Base-by-base conservation (phyloP, 37 sponge, comb jelly and placozoan species). In the Cliona cf. orientalis region DNA sequence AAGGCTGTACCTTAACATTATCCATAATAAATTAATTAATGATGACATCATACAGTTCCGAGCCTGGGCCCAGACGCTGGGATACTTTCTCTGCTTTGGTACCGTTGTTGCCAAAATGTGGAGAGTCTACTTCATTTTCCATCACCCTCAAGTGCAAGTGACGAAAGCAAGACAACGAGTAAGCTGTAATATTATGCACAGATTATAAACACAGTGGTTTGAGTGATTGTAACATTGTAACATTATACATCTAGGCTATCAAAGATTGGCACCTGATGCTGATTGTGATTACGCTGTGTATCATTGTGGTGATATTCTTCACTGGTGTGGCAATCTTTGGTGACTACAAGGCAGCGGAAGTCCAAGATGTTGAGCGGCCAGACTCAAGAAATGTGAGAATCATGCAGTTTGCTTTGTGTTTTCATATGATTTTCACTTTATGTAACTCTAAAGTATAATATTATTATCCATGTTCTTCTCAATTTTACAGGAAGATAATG, bases 101-200 rank as follows among this genome's bases (percentile, higher is more conserved):
- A 79, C 80, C 44, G 79, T 86, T 32, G 33, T 71, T 14, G 53
- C 46, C 9, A 86, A 86, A 39, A 79, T 86, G 74, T 60, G 80
- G 66, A 61, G 87, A 36, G 87, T 86, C 41, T 86, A 72, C 53
- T 73, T 49, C 42, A 86, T 86, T 42, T 86, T 86, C 31, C 72
- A 72, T 33, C 60, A 79, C 64, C 80, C 73, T 34, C 19, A 56
- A 31, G 66, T 46, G 22, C 46, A 74, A 23, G 77, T 78, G 46
- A 35, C 34, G 75, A 67, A 37, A 14, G 2, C 12, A 82, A 69
- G 38, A 19, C 42, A 29, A 58, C 55, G 61, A 23, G 2, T 12
- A 25, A 12, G 66, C n/a, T n/a, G n/a, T n/a, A n/a, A n/a, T n/a
- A n/a, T n/a, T n/a, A n/a, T n/a, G n/a, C n/a, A 59, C 26, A 35